Base-by-base conservation (phyloP, 1,140 invertebrate genomes). In the Ectropis grisescens region DNA sequence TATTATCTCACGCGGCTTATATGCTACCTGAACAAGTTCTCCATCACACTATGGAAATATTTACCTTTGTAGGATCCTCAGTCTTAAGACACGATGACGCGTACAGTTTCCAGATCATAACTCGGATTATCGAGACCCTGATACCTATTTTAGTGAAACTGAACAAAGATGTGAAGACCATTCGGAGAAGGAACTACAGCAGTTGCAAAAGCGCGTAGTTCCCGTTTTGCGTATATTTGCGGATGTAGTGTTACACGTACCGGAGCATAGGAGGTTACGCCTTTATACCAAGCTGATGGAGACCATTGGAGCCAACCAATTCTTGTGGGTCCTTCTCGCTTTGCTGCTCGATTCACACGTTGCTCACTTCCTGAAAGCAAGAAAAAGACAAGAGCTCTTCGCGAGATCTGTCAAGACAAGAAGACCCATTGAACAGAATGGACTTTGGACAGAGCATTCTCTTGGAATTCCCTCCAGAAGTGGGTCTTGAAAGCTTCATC, bases 41-140 rank as follows among this genome's bases (percentile, higher is more conserved):
- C 7, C 90, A 95, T 58, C 93, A 96, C 54, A 91, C 97, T 1
- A 96, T 98, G 88, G 90, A 93, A 13, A 93, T 98, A 44, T 98
- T 98, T 64, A 97, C 95, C 0, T 98, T 97, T 56, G 95, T 98
- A 86, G 96, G 96, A 7, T 92, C 91, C 2, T 94, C 93, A 1
- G 89, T 98, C 11, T 70, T 97, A 0, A 84, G 95, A 10, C 94
- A 96, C 48, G 96, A 98, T 65, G 95, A 98, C 65, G 89, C 91
- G 0, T 97, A 97, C 65, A 97, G 94, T 52, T 94, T 97, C 60
- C 93, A 97, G 72, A 92, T 98, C 4, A 96, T 98, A 29, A 87
- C 88, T 0, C 93, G 93, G 72, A 95, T 96, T 9, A 89, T 98
- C 13, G 92, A 96, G 53, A 94, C 91, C 0, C 88, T 98, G 11